Evolutionary conservation across 2,888 invertebrate species (phyloP).

Genomic region (Sturmia bella): DNA sequence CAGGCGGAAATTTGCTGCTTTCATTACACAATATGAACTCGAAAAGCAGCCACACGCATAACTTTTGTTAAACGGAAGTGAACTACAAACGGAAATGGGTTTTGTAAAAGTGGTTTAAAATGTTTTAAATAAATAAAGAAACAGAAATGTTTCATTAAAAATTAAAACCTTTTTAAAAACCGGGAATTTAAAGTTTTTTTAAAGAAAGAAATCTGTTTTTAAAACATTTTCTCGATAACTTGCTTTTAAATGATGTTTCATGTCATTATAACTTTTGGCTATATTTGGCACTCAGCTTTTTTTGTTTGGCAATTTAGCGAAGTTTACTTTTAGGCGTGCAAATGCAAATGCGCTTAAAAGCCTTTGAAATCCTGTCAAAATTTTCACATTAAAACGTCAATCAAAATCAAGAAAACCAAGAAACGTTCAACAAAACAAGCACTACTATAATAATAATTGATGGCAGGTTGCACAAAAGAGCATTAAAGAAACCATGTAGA

Average conservation of each 20-base stretch:
- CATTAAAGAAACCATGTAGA: neutral
- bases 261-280: neutral
- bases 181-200: neutral
- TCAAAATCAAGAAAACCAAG: conserved; percentile 33
- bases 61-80: conserved; percentile 47
- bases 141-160: neutral
- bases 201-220: neutral
- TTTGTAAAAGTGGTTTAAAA: conserved; percentile 47
- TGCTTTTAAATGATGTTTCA: neutral
- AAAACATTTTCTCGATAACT: neutral
- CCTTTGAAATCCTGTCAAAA: conserved; percentile 57
- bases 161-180: neutral
- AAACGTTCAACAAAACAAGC: conserved; percentile 4
- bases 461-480: conserved; percentile 7
- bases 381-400: conserved; percentile 66
- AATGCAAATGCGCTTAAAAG: neutral
- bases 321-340: conserved; percentile 19
- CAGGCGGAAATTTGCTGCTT: conserved; percentile 63
- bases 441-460: conserved; percentile 1
- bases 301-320: neutral
- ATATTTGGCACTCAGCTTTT: neutral
- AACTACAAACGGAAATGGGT: conserved; percentile 56
- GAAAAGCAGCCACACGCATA: conserved; percentile 29
- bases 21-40: conserved; percentile 56
- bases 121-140: conserved; percentile 24